phyloP scores from a whole-genome alignment of 2,113 vertebrate species.

The Sinocyclocheilus anophthalmus region DNA sequence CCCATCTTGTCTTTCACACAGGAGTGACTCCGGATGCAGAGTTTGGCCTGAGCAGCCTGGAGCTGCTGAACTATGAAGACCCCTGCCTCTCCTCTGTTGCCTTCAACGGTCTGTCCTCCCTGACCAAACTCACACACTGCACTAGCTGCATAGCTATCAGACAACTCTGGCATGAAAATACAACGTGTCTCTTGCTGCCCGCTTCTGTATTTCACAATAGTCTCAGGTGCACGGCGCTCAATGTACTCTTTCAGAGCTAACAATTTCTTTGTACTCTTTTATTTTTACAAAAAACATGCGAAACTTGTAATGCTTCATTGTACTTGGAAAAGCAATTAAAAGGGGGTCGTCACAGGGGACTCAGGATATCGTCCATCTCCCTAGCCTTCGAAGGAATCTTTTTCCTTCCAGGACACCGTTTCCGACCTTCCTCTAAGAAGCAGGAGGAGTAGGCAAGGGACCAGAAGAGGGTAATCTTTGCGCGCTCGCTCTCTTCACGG shows the following conservation, averaged over 20 bases:
- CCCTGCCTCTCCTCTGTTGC: slow-evolving; percentile 56
- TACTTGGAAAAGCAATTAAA: background rate
- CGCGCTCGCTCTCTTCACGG: too few species aligned
- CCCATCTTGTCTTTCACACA: background rate
- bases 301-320: background rate
- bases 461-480: too few species aligned
- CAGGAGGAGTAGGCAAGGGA: too few species aligned
- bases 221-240: too few species aligned
- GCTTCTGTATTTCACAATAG: too few species aligned
- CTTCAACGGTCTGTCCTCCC: slow-evolving; percentile 49
- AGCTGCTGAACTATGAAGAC: slow-evolving; percentile 56
- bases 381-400: too few species aligned
- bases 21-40: background rate
- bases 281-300: slow-evolving; percentile 1
- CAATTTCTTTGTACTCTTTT: too few species aligned
- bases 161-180: background rate
- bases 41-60: slow-evolving; percentile 44
- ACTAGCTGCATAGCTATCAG: too few species aligned
- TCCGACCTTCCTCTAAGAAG: too few species aligned
- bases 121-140: slow-evolving; percentile 56
- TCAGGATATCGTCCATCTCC: too few species aligned
- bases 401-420: too few species aligned
- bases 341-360: background rate
- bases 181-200: too few species aligned
- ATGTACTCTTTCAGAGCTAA: slow-evolving; percentile 49